These are phyloP conservation scores for Crematogaster levior DNA, from an alignment of 2,888 invertebrate genomes.

Conservation along the genomic window DNA sequence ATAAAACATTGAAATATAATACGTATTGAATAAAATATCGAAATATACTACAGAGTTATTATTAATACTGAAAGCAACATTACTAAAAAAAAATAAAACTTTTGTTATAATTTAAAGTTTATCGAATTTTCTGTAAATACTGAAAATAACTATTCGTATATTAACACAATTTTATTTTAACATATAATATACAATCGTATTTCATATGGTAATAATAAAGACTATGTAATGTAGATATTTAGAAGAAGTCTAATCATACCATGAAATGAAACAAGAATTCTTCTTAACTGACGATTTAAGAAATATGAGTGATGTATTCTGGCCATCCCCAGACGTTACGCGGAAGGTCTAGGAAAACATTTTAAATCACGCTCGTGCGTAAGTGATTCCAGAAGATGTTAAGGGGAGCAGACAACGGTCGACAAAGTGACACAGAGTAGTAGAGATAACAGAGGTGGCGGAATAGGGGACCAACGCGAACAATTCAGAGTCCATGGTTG, in stretches of 20 bases:
- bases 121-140: no score
- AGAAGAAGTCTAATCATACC: neutral
- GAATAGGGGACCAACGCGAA: conserved; percentile 75
- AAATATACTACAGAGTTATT: no score
- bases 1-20: no score
- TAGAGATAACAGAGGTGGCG: conserved; percentile 54
- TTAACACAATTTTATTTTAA: neutral
- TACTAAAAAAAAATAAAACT: neutral
- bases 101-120: neutral
- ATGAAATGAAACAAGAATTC: conserved; percentile 1
- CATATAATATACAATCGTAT: no score
- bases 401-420: neutral
- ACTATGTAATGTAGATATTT: neutral
- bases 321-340: neutral
- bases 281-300: neutral
- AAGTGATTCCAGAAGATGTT: neutral
- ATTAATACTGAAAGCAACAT: neutral
- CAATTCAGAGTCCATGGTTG: conserved; percentile 80
- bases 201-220: neutral
- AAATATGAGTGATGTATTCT: neutral
- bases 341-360: neutral
- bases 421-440: conserved; percentile 48
- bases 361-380: neutral
- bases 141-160: no score
- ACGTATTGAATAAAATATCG: no score